Base-by-base conservation (phyloP, 2,888 invertebrate genomes). In the Odiellus spinosus region DNA sequence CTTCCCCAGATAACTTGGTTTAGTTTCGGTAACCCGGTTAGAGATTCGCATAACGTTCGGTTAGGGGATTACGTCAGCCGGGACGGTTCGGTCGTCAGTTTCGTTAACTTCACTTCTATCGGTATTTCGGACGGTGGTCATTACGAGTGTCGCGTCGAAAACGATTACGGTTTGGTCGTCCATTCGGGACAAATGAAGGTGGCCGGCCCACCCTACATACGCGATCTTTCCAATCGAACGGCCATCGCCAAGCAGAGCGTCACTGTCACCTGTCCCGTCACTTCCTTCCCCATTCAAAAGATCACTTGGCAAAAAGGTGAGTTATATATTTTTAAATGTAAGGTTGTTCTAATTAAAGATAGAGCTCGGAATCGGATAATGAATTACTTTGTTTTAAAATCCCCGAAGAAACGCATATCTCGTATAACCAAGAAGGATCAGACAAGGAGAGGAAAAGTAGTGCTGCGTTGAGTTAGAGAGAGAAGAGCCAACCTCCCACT, bases 1-100 rank as follows among this genome's bases (percentile, higher is more conserved):
- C 19, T 56, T 11, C 56, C 56, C 3, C 53, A 55, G 44, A 52
- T 56, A 12, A 52, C 50, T 17, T 56, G 56, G 56, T 51, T 45
- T 20, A 45, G 52, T 1, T 55, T 55, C 41, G 52, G 49, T 33
- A 19, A 38, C 10, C 54, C 52, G 1, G 50, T 56, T 18, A 53
- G 50, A 34, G 54, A 53, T 40, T 49, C 49, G 3, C 46, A 48
- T 20, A 52, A 55, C 36, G 50, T 51, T 19, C 46, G 55, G 3
- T 44, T 52, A 6, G 55, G 53, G 10, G 56, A 56, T 47, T 53
- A 53, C 34, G 56, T 56, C 18, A 55, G 52, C 14, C 44, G 49
- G 8, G 55, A 55, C 39, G 54, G 53, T 2, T 46, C 43, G 40
- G 52, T 56, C 11, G 48, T 53, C 33, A 55, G 56, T 43, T 56